Evolutionary conservation across 2,113 vertebrate genomes (phyloP), one percentile per base, ranked within the genome.

Genomic region (Rhynchomys soricoides): DNA sequence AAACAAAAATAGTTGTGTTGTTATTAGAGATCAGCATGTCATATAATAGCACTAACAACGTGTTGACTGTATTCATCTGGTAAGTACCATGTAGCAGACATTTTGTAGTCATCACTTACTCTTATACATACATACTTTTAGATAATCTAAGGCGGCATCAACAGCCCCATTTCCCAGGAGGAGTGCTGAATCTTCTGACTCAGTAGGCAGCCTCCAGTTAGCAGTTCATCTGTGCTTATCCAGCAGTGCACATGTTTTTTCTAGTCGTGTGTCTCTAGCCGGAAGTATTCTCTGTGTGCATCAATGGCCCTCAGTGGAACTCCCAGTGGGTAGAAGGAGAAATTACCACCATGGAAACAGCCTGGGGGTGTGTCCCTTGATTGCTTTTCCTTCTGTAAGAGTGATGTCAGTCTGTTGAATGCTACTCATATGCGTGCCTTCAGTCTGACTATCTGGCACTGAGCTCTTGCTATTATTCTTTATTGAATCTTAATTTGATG

Each of bases 401-500:
- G 5, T 74, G 48, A 52, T 78, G 68, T 26, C 21, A 66, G n/a
- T n/a, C n/a, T n/a, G n/a, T n/a, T n/a, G n/a, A n/a, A n/a, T n/a
- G n/a, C n/a, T n/a, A n/a, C n/a, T n/a, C n/a, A n/a, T n/a, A n/a
- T n/a, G n/a, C n/a, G n/a, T n/a, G n/a, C n/a, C n/a, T n/a, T n/a
- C n/a, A n/a, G n/a, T n/a, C n/a, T n/a, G n/a, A n/a, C n/a, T n/a
- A n/a, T n/a, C n/a, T n/a, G n/a, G n/a, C n/a, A n/a, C n/a, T n/a
- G n/a, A n/a, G n/a, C n/a, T n/a, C n/a, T n/a, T n/a, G n/a, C n/a
- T n/a, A n/a, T n/a, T n/a, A n/a, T n/a, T n/a, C n/a, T n/a, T n/a
- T n/a, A n/a, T n/a, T n/a, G n/a, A n/a, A n/a, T 85, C 7, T 94
- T 64, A n/a, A 64, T 93, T 95, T 37, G 94, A 21, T 16, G 34